Evolutionary conservation across 1,140 invertebrate genomes (phyloP).

Genomic region (Nebria ingens): DNA sequence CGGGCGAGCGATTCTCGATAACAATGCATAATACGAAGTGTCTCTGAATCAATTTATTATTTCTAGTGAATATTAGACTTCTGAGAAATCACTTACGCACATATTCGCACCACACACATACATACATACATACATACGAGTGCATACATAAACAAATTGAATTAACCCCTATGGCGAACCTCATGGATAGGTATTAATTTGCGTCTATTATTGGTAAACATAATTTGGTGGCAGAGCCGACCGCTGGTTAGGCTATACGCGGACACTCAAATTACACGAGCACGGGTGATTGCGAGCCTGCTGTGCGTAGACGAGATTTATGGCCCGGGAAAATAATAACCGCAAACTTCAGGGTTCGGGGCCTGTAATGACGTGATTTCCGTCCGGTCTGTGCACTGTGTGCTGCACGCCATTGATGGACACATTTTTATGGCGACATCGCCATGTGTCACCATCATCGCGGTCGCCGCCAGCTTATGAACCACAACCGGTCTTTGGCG

Average conservation of each 20-base stretch:
- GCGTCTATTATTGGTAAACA: no score
- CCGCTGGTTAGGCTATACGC: no score
- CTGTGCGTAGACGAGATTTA: background rate
- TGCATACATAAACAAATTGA: no score
- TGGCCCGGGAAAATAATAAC: constrained; percentile 7
- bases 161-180: no score
- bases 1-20: background rate
- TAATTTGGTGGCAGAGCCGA: no score
- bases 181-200: no score
- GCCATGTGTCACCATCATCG: constrained; percentile 2
- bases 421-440: constrained; percentile 8
- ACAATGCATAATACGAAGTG: background rate
- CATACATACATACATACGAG: no score
- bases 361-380: constrained; percentile 6
- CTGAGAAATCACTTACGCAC: background rate
- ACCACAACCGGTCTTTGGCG: background rate
- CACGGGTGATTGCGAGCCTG: background rate
- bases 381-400: constrained; percentile 3
- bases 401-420: background rate
- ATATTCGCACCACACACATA: background rate
- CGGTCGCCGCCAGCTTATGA: background rate
- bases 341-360: background rate
- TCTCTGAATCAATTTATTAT: constrained; percentile 7
- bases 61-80: background rate
- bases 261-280: no score